Percentiles rank a stretch among this genome's conserved stretches.
Conservation (phyloP, 30 jellyfish, hydroid and myxozoan genomes). For the Cassiopea xamachana region DNA sequence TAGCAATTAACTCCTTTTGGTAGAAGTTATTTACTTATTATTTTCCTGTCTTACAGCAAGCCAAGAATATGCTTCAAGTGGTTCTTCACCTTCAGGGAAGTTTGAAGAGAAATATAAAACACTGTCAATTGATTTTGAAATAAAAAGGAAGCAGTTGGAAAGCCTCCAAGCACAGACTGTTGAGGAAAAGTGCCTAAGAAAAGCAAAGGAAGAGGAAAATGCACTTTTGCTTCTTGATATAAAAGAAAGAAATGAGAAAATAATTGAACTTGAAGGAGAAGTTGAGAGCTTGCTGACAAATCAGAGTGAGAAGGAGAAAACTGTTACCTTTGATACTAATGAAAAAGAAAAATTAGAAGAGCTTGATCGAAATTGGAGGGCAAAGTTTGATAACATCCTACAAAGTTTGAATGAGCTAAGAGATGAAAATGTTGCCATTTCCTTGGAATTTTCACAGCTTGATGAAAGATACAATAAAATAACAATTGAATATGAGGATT, state of each 20-base stretch:
- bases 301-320: constrained; percentile 17
- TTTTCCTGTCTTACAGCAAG: not conserved
- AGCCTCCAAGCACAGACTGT: constrained; percentile 44
- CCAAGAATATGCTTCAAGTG: not conserved
- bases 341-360: constrained; percentile 44
- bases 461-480: constrained; percentile 21
- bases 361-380: constrained; percentile 48
- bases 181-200: constrained; percentile 47
- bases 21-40: too few relatives aligned
- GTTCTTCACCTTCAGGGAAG: not conserved
- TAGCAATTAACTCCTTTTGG: too few relatives aligned
- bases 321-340: constrained; percentile 33
- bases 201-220: constrained; percentile 26
- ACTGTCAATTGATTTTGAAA: constrained; percentile 58
- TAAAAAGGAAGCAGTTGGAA: constrained; percentile 59
- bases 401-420: constrained; percentile 49
- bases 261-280: constrained; percentile 37
- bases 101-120: constrained; percentile 48
- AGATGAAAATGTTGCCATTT: constrained; percentile 75
- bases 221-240: constrained; percentile 16
- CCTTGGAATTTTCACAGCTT: constrained; percentile 56
- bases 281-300: constrained; percentile 20
- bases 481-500: constrained; percentile 13
- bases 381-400: constrained; percentile 37
- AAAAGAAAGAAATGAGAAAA: constrained; percentile 27